A percentile compares a stretch with the other conserved stretches of the same genome.
These are phyloP conservation scores for Ptilonorhynchus violaceus DNA, from an alignment of 2,113 vertebrate species.

Conservation along the genomic window DNA sequence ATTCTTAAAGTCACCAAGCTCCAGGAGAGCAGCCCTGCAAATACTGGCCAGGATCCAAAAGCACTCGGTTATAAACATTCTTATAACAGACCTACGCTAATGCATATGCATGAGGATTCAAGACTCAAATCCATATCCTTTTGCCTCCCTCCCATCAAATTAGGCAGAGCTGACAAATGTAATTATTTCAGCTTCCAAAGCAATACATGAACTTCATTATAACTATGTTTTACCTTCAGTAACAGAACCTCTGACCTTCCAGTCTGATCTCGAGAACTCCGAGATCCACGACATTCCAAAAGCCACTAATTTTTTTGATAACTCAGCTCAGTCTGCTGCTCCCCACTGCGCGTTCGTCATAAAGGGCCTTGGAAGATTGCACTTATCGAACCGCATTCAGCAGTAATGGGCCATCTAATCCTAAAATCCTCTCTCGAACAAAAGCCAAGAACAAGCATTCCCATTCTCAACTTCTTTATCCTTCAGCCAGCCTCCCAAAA, in stretches of 20 bases:
- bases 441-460: slow-evolving; percentile 13
- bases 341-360: background rate
- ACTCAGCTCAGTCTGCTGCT: background rate
- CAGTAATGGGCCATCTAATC: slow-evolving; percentile 29
- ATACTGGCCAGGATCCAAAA: slow-evolving; percentile 61
- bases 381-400: background rate
- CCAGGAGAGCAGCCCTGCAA: slow-evolving; percentile 55
- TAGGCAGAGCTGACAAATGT: background rate
- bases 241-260: background rate
- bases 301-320: background rate
- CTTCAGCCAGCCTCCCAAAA: slow-evolving; percentile 19
- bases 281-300: background rate
- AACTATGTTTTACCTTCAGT: background rate
- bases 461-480: background rate
- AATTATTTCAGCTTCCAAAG: background rate
- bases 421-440: background rate
- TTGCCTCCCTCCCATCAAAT: background rate
- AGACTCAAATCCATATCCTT: background rate
- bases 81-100: background rate
- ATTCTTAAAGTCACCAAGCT: slow-evolving; percentile 59
- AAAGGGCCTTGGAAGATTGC: background rate
- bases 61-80: background rate
- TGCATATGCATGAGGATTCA: background rate
- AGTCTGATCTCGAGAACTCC: background rate
- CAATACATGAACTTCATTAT: background rate